A percentile compares a stretch with the other conserved stretches of the same genome.
Evolutionary conservation across 2,888 invertebrate species (phyloP).

Genomic region (Gari tellinella): DNA sequence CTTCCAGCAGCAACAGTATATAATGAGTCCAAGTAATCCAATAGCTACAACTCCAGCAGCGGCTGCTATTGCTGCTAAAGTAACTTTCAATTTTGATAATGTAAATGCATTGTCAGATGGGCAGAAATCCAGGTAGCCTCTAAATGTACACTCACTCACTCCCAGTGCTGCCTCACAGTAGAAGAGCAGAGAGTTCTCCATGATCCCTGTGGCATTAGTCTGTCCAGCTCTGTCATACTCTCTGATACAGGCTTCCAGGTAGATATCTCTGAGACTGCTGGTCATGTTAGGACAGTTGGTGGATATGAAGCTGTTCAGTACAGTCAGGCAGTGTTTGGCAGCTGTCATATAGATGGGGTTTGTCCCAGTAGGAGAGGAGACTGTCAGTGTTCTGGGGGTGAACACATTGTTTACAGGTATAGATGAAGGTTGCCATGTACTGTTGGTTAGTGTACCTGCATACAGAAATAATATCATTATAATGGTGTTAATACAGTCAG

Average conservation of each 20-base stretch:
- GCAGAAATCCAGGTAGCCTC: conserved; percentile 69
- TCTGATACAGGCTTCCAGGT: conserved; percentile 68
- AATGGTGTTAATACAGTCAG: not conserved
- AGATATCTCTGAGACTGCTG: conserved; percentile 58
- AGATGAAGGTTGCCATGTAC: conserved; percentile 60
- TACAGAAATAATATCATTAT: not conserved
- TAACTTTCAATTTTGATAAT: not conserved
- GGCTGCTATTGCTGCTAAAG: conserved; percentile 26
- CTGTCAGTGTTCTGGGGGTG: conserved; percentile 31
- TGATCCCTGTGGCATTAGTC: conserved; percentile 38
- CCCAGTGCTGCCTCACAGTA: conserved; percentile 66
- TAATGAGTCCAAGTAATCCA: not conserved
- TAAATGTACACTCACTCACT: conserved; percentile 63
- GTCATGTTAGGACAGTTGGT: conserved; percentile 44
- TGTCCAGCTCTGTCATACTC: conserved; percentile 51
- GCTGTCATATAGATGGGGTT: conserved; percentile 26
- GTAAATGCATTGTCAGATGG: conserved; percentile 10
- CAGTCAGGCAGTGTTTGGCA: conserved; percentile 37
- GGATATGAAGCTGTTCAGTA: conserved; percentile 35
- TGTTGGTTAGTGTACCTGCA: conserved; percentile 27
- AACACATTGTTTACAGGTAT: conserved; percentile 53
- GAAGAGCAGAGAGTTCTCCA: conserved; percentile 56
- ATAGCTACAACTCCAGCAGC: conserved; percentile 20
- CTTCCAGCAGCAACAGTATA: no score
- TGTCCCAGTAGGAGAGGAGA: conserved; percentile 12